These are phyloP conservation scores for Sesia apiformis DNA, from an alignment of 2,888 invertebrate genomes.

Conservation along the genomic window DNA sequence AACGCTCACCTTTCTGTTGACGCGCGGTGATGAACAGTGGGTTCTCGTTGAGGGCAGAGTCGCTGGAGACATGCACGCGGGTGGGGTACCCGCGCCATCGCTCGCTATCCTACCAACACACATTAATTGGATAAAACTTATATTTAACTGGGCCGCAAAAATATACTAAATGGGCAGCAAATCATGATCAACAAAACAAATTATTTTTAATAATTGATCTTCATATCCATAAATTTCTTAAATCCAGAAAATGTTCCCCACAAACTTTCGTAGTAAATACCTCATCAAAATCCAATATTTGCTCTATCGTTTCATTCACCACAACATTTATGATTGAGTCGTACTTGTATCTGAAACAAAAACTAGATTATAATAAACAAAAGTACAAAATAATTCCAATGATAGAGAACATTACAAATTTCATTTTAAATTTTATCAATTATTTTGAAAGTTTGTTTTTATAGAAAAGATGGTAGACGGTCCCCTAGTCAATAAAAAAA, in stretches of 20 bases:
- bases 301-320: conserved; percentile 42
- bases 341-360: conserved; percentile 40
- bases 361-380: background rate
- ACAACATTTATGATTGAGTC: conserved; percentile 26
- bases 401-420: background rate
- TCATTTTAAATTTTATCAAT: background rate
- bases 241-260: no score
- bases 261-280: conserved; percentile 15
- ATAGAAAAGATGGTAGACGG: no score
- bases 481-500: no score
- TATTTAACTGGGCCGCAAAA: no score
- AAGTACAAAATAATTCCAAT: background rate
- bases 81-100: conserved; percentile 34
- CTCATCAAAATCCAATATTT: conserved; percentile 53
- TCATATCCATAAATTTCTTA: no score
- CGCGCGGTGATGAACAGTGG: conserved; percentile 83
- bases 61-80: conserved; percentile 45
- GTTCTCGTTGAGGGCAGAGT: conserved; percentile 34
- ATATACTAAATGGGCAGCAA: no score
- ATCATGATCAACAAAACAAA: no score
- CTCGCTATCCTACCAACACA: conserved; percentile 21
- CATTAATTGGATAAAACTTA: background rate
- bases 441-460: no score
- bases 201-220: no score
- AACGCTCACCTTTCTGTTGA: conserved; percentile 73